Evolutionary conservation across 2,888 invertebrate species (phyloP).

Genomic region (Agrotis clavis): DNA sequence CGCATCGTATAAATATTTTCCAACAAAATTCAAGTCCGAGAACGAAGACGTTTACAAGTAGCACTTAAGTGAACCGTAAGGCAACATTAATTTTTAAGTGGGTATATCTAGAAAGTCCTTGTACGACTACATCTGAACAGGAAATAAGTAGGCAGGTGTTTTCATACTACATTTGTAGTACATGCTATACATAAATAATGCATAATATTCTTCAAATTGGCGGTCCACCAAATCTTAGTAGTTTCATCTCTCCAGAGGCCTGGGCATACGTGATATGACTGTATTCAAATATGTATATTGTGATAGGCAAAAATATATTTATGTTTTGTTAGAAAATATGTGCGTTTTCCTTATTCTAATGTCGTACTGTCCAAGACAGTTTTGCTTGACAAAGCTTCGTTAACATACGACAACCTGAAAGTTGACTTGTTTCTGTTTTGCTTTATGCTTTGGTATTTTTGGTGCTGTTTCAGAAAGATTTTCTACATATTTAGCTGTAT

Average conservation of each 20-base stretch:
- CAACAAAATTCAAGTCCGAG: background rate
- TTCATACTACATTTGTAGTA: conserved; percentile 43
- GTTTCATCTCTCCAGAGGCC: conserved; percentile 69
- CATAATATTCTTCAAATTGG: conserved; percentile 66
- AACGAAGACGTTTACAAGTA: conserved; percentile 47
- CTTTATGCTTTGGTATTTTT: background rate
- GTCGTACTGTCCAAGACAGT: conserved; percentile 1
- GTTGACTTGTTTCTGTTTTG: background rate
- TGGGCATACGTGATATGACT: conserved; percentile 72
- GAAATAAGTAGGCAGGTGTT: conserved; percentile 65
- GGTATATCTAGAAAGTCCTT: conserved; percentile 67
- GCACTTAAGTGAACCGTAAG: conserved; percentile 49
- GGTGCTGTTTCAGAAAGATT: background rate
- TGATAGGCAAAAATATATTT: conserved; percentile 38
- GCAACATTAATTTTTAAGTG: conserved; percentile 63
- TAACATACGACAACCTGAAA: conserved; percentile 1
- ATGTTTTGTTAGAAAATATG: conserved; percentile 24
- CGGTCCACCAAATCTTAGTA: conserved; percentile 59
- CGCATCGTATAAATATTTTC: background rate
- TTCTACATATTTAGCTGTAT: background rate
- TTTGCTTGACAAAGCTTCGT: conserved; percentile 9
- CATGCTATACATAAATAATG: conserved; percentile 43
- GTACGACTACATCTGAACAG: conserved; percentile 60
- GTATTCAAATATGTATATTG: conserved; percentile 46
- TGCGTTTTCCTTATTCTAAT: conserved; percentile 44